phyloP scores from a whole-genome alignment of 2,113 vertebrate species.

The Trematocara nigrifrons region DNA sequence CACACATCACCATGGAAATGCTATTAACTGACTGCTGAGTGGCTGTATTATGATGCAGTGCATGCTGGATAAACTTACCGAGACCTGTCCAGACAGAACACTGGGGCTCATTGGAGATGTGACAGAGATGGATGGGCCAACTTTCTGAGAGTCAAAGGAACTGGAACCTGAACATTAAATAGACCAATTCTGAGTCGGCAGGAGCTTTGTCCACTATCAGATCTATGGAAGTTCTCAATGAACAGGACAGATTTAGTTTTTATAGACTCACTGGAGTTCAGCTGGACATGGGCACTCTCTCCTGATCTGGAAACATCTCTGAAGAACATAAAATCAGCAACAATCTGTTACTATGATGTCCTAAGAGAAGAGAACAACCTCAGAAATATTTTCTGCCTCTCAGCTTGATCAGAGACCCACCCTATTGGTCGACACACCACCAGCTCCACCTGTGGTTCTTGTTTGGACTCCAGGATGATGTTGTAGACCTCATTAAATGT shows the following conservation, averaged over 20 bases:
- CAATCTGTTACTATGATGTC: neutral
- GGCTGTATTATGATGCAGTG: neutral
- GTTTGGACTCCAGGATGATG: conserved; percentile 94
- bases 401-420: conserved; percentile 63
- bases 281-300: conserved; percentile 83
- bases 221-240: neutral
- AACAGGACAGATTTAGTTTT: neutral
- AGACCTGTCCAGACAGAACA: conserved; percentile 87
- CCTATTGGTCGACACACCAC: conserved; percentile 88
- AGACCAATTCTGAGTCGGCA: neutral
- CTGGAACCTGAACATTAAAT: conserved; percentile 78
- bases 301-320: conserved; percentile 89
- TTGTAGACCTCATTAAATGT: conserved; percentile 97
- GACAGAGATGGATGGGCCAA: conserved; percentile 91
- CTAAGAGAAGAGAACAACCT: neutral
- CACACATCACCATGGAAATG: conserved; percentile 8
- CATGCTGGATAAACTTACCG: conserved; percentile 78
- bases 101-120: conserved; percentile 92
- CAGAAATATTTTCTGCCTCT: neutral
- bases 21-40: neutral
- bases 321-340: conserved; percentile 37
- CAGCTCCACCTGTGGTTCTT: conserved; percentile 93
- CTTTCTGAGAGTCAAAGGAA: conserved; percentile 94
- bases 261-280: conserved; percentile 89
- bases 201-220: neutral